Evolutionary conservation across 1,140 invertebrate genomes (phyloP).

Genomic region (Pteromalus puparum): DNA sequence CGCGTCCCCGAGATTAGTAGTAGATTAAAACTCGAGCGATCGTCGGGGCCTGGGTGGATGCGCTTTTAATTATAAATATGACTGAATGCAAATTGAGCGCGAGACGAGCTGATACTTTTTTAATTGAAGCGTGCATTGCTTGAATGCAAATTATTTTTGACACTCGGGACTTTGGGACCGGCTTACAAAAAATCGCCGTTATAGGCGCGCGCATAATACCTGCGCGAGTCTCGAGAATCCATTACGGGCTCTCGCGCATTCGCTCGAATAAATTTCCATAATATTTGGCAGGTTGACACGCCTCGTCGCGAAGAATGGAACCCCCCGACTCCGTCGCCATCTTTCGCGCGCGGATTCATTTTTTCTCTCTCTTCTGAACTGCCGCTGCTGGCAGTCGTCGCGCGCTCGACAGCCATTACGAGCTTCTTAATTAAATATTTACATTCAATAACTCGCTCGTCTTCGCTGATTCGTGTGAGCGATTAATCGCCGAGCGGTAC

Average conservation of each 20-base stretch:
- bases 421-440: constrained; percentile 41
- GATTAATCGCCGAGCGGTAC: constrained; percentile 16
- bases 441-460: constrained; percentile 34
- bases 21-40: background rate
- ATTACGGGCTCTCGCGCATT: constrained; percentile 57
- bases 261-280: constrained; percentile 69
- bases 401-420: constrained; percentile 21
- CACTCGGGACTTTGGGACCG: constrained; percentile 5
- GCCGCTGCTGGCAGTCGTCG: background rate
- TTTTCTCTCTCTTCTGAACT: background rate
- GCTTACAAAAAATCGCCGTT: constrained; percentile 21
- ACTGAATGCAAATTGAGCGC: constrained; percentile 23
- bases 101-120: constrained; percentile 24
- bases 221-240: constrained; percentile 56
- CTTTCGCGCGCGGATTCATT: background rate
- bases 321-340: constrained; percentile 36
- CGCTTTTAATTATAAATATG: constrained; percentile 23
- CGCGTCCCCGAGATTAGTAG: background rate
- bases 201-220: background rate
- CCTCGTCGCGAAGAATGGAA: constrained; percentile 57
- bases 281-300: constrained; percentile 70
- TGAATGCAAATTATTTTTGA: constrained; percentile 46
- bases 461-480: background rate
- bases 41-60: background rate
- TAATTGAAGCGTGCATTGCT: constrained; percentile 40